A percentile compares a stretch with the other conserved stretches of the same genome.
Conservation (phyloP, 2,797 vertebrate species). For the Ciconia nigra region DNA sequence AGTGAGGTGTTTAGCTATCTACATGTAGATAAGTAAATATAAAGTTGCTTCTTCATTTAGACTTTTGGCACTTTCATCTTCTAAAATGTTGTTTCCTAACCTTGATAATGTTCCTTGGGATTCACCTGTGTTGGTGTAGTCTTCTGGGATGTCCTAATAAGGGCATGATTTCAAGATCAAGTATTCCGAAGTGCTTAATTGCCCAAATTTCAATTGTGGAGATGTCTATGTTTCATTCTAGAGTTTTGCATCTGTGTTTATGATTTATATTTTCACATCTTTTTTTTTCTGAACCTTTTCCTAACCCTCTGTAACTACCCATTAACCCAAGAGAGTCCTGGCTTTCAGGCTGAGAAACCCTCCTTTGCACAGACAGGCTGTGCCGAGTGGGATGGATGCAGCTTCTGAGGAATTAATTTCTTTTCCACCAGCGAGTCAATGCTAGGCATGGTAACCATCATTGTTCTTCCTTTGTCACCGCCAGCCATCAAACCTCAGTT, state of each 20-base stretch:
- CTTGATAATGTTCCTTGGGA: background rate
- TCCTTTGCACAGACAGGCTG: background rate
- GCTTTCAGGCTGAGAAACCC: background rate
- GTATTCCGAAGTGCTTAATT: background rate
- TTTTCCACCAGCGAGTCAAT: background rate
- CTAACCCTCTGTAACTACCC: background rate
- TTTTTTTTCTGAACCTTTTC: background rate
- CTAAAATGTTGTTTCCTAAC: background rate
- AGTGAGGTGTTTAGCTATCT: background rate
- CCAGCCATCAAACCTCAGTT: slow-evolving; percentile 75
- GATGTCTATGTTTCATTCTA: background rate
- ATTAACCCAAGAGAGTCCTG: background rate
- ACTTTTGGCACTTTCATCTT: background rate
- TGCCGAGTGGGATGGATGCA: background rate
- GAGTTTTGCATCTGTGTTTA: background rate
- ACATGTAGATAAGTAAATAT: background rate
- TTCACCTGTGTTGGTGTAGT: background rate
- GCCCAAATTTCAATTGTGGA: background rate
- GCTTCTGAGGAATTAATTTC: background rate
- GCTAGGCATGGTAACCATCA: background rate
- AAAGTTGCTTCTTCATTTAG: background rate
- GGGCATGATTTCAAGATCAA: background rate
- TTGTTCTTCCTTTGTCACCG: slow-evolving; percentile 31
- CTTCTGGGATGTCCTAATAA: background rate
- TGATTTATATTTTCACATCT: background rate